These are phyloP conservation scores for Cyprinella venusta DNA, from an alignment of 2,797 vertebrate species.

Conservation along the genomic window DNA sequence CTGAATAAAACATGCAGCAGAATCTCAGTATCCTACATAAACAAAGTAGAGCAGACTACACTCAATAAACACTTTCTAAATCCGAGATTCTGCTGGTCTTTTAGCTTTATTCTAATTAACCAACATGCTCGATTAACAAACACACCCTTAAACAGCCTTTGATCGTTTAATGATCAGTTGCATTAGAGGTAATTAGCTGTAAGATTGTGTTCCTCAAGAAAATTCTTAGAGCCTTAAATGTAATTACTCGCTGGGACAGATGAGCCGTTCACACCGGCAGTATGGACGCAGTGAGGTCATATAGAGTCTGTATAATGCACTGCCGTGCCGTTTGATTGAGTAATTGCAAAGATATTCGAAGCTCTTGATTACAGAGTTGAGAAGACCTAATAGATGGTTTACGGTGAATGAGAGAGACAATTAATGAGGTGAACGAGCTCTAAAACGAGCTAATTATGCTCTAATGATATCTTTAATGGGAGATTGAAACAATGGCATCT, in stretches of 20 bases:
- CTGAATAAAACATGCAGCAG: neutral
- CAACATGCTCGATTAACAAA: slow-evolving; percentile 77
- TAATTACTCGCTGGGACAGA: slow-evolving; percentile 17
- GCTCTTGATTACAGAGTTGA: slow-evolving; percentile 33
- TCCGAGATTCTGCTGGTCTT: slow-evolving; percentile 72
- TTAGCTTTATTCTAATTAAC: slow-evolving; percentile 77
- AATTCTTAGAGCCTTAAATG: neutral
- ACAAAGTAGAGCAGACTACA: slow-evolving; percentile 70
- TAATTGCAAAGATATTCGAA: slow-evolving; percentile 43
- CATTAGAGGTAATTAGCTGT: slow-evolving; percentile 72
- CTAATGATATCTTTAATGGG: slow-evolving; percentile 34
- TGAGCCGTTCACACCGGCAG: neutral
- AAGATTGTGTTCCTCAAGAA: slow-evolving; percentile 67
- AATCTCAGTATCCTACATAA: slow-evolving; percentile 21
- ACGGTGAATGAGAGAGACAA: neutral
- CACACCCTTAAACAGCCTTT: slow-evolving; percentile 73
- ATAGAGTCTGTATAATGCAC: neutral
- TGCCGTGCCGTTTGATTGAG: neutral
- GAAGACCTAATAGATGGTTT: slow-evolving; percentile 34
- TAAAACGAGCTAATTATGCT: slow-evolving; percentile 40
- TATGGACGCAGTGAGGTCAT: neutral
- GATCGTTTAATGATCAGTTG: slow-evolving; percentile 75
- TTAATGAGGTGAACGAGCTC: slow-evolving; percentile 32
- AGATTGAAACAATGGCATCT: neutral
- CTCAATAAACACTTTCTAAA: slow-evolving; percentile 73